A percentile compares a stretch with the other conserved stretches of the same genome.
Conservation (phyloP, 2,113 vertebrate genomes). For the Tor tambroides region DNA sequence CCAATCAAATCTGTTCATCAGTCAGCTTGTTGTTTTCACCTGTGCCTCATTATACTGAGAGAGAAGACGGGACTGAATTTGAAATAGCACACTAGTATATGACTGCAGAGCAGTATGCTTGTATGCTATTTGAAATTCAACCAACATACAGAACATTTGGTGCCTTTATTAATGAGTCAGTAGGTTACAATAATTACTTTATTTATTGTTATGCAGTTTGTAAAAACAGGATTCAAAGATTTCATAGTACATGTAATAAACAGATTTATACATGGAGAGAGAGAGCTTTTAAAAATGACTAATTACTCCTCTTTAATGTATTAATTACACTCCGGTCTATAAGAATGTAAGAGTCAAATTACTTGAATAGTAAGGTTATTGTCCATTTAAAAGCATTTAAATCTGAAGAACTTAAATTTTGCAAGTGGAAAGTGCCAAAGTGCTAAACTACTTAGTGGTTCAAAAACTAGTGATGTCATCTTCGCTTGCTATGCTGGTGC, state of each 20-base stretch:
- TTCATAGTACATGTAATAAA: not conserved
- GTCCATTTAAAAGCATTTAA: not conserved
- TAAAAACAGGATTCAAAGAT: not conserved
- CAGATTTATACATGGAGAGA: not conserved
- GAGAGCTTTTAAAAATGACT: too few species aligned
- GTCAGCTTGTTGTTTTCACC: slow-evolving; percentile 24
- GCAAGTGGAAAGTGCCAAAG: slow-evolving; percentile 27
- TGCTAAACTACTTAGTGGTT: slow-evolving; percentile 45
- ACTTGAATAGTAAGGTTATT: not conserved
- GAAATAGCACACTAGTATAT: not conserved
- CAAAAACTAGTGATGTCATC: slow-evolving; percentile 85
- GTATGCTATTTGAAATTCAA: not conserved
- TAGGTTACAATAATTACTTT: not conserved
- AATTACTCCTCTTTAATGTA: too few species aligned
- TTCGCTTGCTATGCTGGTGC: slow-evolving; percentile 77
- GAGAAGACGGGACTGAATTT: not conserved
- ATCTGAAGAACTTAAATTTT: not conserved
- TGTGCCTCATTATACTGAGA: not conserved
- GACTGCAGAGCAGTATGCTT: not conserved
- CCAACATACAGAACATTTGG: not conserved
- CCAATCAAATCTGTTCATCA: slow-evolving; percentile 14
- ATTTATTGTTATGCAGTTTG: not conserved
- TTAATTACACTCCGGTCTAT: not conserved
- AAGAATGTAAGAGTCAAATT: not conserved
- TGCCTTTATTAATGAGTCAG: not conserved